Conservation (phyloP, 2,797 vertebrate species). For the Sebastes itinus region DNA sequence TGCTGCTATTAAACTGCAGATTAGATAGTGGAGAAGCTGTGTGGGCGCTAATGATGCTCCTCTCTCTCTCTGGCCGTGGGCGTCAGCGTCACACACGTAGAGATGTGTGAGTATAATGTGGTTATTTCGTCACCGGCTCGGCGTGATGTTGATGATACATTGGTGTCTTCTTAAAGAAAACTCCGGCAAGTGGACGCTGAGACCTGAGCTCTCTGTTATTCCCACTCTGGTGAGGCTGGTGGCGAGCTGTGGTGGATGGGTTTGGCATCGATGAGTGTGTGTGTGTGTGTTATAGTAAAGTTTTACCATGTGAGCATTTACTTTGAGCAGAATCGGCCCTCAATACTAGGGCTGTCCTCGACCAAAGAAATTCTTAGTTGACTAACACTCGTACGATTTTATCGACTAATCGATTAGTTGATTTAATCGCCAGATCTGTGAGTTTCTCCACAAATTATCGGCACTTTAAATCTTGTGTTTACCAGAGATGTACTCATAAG, state of each 20-base stretch:
- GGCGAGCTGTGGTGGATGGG: conserved; percentile 36
- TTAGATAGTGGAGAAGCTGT: conserved; percentile 46
- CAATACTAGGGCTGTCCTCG: too few species aligned
- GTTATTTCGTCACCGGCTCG: neutral
- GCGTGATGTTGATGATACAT: neutral
- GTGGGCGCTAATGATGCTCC: conserved; percentile 42
- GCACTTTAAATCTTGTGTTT: fast-evolving
- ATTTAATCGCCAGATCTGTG: too few species aligned
- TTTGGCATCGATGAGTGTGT: conserved; percentile 28
- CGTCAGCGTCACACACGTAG: conserved; percentile 4
- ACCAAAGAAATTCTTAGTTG: too few species aligned
- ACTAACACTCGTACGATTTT: too few species aligned
- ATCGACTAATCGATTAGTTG: too few species aligned
- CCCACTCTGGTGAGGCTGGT: conserved; percentile 44
- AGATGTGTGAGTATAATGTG: too few species aligned
- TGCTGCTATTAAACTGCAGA: conserved; percentile 51
- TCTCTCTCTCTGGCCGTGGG: neutral
- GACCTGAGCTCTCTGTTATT: conserved; percentile 4
- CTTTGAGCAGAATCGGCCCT: too few species aligned
- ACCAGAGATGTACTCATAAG: too few species aligned
- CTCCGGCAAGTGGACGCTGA: neutral
- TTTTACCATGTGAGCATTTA: neutral
- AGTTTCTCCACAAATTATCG: too few species aligned
- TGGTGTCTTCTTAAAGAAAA: neutral
- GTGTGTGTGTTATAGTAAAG: neutral